Conservation (phyloP, 2,797 vertebrate species). For the Sylvia borin region DNA sequence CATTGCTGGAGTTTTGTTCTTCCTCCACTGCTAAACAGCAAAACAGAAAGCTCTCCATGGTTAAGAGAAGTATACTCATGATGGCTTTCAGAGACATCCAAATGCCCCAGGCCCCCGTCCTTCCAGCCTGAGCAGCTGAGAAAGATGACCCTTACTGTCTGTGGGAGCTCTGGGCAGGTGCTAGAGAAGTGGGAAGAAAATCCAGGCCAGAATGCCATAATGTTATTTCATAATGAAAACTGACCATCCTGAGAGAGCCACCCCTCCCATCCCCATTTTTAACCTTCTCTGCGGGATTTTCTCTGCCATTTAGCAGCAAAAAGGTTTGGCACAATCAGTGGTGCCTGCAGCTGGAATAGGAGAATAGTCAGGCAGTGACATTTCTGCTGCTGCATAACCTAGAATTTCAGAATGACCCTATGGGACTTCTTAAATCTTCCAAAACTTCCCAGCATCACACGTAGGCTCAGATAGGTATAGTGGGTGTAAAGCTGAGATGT, state of each 20-base stretch:
- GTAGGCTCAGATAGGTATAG: background rate
- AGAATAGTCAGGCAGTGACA: background rate
- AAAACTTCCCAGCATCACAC: background rate
- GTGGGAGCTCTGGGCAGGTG: background rate
- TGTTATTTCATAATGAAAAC: background rate
- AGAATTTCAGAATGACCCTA: background rate
- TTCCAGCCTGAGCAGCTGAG: background rate
- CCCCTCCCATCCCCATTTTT: rapidly evolving
- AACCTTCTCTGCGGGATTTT: background rate
- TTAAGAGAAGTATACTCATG: background rate
- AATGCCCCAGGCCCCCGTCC: background rate
- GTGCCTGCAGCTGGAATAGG: background rate
- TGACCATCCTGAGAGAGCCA: background rate
- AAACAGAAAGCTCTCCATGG: background rate
- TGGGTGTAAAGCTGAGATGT: background rate
- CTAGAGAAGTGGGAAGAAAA: background rate
- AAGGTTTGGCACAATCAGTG: background rate
- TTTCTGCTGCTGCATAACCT: background rate
- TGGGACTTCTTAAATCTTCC: background rate
- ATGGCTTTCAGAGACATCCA: background rate
- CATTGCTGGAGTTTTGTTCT: background rate
- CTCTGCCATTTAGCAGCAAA: background rate
- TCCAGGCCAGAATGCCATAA: background rate
- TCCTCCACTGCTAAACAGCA: background rate
- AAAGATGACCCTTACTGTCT: background rate